A percentile compares a stretch with the other conserved stretches of the same genome.
Conservation (phyloP, 2,888 invertebrate genomes). For the Drosophila stalkeri region DNA sequence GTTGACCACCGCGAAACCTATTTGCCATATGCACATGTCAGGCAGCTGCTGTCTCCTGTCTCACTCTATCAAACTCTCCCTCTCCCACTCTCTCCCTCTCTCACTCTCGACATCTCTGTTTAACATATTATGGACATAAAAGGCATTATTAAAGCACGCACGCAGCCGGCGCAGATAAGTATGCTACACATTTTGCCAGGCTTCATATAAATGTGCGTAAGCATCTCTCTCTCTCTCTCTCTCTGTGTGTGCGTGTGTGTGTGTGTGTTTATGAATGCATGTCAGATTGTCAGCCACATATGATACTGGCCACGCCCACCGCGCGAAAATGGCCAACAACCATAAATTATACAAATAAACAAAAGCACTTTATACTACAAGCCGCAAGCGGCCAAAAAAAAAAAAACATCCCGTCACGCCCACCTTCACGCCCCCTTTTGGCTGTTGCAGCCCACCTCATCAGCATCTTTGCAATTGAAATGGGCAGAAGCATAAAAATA, state of each 20-base stretch:
- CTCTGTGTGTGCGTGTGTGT: conserved; percentile 16
- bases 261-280: conserved; percentile 33
- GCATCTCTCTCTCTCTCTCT: conserved; percentile 10
- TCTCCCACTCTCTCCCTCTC: neutral
- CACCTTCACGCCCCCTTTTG: neutral
- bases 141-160: conserved; percentile 61
- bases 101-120: neutral
- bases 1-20: conserved; percentile 42
- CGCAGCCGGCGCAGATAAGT: conserved; percentile 53
- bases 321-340: conserved; percentile 16
- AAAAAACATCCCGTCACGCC: neutral
- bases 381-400: conserved; percentile 2
- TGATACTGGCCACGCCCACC: conserved; percentile 35
- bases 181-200: conserved; percentile 53
- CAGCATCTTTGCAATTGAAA: conserved; percentile 10
- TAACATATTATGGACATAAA: conserved; percentile 32
- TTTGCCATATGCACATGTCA: conserved; percentile 53
- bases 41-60: conserved; percentile 7
- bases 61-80: neutral
- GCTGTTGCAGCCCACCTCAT: neutral
- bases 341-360: conserved; percentile 50
- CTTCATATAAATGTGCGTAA: conserved; percentile 20
- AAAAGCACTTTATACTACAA: conserved; percentile 31
- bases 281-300: conserved; percentile 38
- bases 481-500: conserved; percentile 7